Evolutionary conservation across 2,797 vertebrate species (phyloP).

Genomic region (Acropternis orthonyx): DNA sequence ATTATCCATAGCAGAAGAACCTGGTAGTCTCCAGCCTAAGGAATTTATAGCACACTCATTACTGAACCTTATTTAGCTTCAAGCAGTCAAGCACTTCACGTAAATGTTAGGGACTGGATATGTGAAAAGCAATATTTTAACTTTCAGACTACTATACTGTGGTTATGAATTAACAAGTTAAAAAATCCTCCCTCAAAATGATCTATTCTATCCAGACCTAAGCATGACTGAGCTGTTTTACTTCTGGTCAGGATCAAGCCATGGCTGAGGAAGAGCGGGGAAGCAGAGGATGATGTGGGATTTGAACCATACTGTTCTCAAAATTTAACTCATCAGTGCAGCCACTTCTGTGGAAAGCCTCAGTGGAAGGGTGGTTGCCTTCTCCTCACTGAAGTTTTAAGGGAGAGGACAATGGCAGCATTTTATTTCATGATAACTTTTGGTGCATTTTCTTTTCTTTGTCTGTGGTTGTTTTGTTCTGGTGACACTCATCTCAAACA

Average conservation of each 20-base stretch:
- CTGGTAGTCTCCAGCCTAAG: neutral
- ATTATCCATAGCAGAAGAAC: neutral
- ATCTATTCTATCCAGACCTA: neutral
- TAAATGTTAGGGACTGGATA: neutral
- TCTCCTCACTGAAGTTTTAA: neutral
- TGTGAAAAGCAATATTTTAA: neutral
- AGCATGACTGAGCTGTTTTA: neutral
- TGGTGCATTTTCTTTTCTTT: neutral
- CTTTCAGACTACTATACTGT: neutral
- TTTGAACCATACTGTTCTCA: neutral
- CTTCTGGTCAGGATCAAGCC: neutral
- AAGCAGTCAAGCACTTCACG: neutral
- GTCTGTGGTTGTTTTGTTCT: neutral
- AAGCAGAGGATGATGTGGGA: neutral
- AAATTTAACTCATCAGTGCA: neutral
- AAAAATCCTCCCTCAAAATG: neutral
- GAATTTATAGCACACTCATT: slow-evolving; percentile 18
- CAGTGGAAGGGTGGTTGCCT: neutral
- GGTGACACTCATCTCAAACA: neutral
- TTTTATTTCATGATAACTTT: neutral
- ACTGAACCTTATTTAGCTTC: slow-evolving; percentile 25
- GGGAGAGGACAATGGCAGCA: neutral
- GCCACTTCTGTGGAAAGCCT: neutral
- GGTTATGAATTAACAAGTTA: neutral
- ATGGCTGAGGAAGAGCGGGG: rapidly evolving